These are phyloP conservation scores for Darevskia nairensis DNA, from an alignment of 2,797 vertebrate species.

Conservation along the genomic window DNA sequence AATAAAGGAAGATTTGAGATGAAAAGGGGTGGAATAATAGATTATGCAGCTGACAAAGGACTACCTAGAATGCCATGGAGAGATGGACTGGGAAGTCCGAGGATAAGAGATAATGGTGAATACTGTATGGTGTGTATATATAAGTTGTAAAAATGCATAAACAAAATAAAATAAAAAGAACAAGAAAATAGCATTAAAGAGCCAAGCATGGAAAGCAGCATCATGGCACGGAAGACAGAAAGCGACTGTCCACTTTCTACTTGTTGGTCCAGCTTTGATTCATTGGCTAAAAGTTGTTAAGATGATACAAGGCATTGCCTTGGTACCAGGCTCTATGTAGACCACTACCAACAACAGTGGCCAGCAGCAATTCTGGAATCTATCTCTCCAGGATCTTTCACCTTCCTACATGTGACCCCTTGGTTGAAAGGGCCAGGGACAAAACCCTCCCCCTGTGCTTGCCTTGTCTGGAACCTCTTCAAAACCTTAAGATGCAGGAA, in stretches of 20 bases:
- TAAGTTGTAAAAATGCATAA: not conserved
- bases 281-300: not conserved
- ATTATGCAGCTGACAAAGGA: no score
- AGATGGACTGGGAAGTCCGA: no score
- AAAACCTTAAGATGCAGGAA: not conserved
- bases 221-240: not conserved
- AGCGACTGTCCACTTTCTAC: not conserved
- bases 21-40: no score
- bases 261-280: not conserved
- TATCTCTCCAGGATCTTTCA: not conserved
- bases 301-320: not conserved
- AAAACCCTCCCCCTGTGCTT: not conserved
- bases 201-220: not conserved
- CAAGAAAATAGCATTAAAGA: not conserved
- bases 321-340: not conserved
- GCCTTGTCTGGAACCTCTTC: not conserved
- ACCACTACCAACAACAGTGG: not conserved
- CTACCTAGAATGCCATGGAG: no score
- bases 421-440: not conserved
- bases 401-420: not conserved
- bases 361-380: not conserved
- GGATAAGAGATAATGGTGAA: no score
- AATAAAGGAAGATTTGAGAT: no score
- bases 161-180: not conserved
- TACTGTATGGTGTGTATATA: no score